Evolutionary conservation across 2,888 invertebrate genomes (phyloP).

Genomic region (Tetragonula carbonaria): DNA sequence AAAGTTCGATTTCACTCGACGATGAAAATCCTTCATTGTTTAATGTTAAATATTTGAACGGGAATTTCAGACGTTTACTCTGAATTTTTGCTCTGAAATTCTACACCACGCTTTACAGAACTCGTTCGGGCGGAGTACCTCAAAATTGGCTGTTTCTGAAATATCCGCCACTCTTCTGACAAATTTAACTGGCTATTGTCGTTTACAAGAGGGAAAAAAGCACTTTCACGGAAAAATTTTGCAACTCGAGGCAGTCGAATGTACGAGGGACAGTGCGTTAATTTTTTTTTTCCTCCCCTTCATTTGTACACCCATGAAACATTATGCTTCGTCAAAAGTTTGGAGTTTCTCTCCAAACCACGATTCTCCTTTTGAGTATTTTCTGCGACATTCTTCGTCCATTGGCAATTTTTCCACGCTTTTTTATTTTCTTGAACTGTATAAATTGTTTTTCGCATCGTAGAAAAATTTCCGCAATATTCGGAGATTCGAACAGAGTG

Average conservation of each 20-base stretch:
- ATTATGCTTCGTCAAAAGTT: background rate
- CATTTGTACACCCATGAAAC: background rate
- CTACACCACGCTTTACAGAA: too few species aligned
- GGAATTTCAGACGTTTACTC: background rate
- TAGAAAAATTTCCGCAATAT: background rate
- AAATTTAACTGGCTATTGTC: background rate
- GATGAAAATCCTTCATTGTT: too few species aligned
- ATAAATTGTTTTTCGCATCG: background rate
- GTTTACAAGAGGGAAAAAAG: background rate
- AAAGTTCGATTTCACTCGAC: background rate
- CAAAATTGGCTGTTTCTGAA: background rate
- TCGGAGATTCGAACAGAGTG: too few species aligned
- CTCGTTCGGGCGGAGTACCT: background rate
- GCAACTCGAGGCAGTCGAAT: background rate
- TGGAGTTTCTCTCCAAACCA: background rate
- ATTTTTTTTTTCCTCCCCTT: background rate
- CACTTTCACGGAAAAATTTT: background rate
- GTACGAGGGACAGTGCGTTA: background rate
- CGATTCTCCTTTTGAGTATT: background rate
- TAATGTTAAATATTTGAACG: background rate
- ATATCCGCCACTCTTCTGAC: background rate
- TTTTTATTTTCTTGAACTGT: background rate
- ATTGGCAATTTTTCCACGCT: background rate
- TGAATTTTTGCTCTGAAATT: too few species aligned
- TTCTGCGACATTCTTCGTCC: background rate